Evolutionary conservation across 2,797 vertebrate genomes (phyloP).

Genomic region (Poliocrania exsul): DNA sequence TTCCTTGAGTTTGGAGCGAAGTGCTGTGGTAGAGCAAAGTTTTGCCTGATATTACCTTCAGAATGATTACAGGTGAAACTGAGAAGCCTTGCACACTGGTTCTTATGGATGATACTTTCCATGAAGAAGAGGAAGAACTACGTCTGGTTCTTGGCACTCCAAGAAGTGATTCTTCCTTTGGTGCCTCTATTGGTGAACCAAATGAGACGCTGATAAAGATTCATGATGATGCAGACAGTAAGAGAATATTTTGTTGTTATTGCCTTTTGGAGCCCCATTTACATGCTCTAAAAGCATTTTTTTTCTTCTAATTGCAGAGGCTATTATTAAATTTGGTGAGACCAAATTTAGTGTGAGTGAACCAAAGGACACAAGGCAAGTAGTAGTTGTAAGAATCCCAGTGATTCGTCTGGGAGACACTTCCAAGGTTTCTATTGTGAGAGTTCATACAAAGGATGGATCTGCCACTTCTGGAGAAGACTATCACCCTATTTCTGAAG

Average conservation of each 20-base stretch:
- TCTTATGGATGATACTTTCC: slow-evolving; percentile 85
- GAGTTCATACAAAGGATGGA: slow-evolving; percentile 95
- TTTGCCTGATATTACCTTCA: slow-evolving; percentile 14
- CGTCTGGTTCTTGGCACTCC: slow-evolving; percentile 89
- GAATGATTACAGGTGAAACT: slow-evolving; percentile 82
- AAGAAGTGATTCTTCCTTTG: slow-evolving; percentile 86
- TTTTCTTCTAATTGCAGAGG: slow-evolving; percentile 75
- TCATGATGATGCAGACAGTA: slow-evolving; percentile 90
- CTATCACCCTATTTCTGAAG: slow-evolving; percentile 92
- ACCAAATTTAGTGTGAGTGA: slow-evolving; percentile 91
- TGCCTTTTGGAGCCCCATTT: neutral
- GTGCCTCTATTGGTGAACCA: slow-evolving; percentile 86
- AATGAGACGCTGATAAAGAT: slow-evolving; percentile 91
- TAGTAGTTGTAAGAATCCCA: slow-evolving; percentile 85
- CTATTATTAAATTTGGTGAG: slow-evolving; percentile 90
- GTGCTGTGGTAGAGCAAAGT: neutral
- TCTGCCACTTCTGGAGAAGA: slow-evolving; percentile 93
- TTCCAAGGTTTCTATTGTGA: slow-evolving; percentile 90
- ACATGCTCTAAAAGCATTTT: neutral
- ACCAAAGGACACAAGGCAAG: slow-evolving; percentile 82
- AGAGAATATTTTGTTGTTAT: slow-evolving; percentile 54
- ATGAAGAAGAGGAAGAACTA: slow-evolving; percentile 90
- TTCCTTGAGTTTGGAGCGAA: neutral
- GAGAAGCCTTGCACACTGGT: slow-evolving; percentile 86
- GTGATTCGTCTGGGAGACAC: slow-evolving; percentile 89